Evolutionary conservation across 2,797 vertebrate species (phyloP).

Genomic region (Percopsis omiscomaycus): DNA sequence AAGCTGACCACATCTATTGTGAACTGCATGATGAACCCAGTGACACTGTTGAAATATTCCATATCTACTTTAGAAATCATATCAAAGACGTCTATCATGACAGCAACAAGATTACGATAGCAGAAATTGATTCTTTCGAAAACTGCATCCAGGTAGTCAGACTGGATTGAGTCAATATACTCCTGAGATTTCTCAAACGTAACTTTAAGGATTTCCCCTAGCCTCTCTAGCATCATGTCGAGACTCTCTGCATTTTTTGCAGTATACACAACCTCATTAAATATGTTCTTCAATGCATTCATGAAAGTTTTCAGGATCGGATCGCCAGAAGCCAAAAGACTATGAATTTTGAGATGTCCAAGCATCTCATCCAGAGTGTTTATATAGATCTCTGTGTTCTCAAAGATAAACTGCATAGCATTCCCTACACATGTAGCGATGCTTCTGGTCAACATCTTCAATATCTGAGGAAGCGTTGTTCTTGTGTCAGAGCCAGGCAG

Average conservation of each 20-base stretch:
- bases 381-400: conserved; percentile 61
- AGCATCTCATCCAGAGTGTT: conserved; percentile 72
- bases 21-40: conserved; percentile 33
- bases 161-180: conserved; percentile 71
- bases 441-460: conserved; percentile 58
- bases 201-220: conserved; percentile 66
- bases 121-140: conserved; percentile 52
- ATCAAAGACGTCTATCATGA: conserved; percentile 64
- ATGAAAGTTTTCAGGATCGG: conserved; percentile 69
- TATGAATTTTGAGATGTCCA: conserved; percentile 69
- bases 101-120: conserved; percentile 43
- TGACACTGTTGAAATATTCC: conserved; percentile 10
- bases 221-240: conserved; percentile 74
- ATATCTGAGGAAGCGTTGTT: conserved; percentile 76
- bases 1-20: conserved; percentile 51
- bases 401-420: conserved; percentile 54
- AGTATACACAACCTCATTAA: conserved; percentile 57
- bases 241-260: conserved; percentile 74
- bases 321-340: conserved; percentile 63
- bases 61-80: conserved; percentile 53
- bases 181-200: conserved; percentile 73
- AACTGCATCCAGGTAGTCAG: conserved; percentile 69
- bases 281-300: conserved; percentile 51
- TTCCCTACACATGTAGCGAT: conserved; percentile 54
- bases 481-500: conserved; percentile 73